Base-by-base conservation (phyloP, 1,140 invertebrate species). In the Drosophila seguyi region DNA sequence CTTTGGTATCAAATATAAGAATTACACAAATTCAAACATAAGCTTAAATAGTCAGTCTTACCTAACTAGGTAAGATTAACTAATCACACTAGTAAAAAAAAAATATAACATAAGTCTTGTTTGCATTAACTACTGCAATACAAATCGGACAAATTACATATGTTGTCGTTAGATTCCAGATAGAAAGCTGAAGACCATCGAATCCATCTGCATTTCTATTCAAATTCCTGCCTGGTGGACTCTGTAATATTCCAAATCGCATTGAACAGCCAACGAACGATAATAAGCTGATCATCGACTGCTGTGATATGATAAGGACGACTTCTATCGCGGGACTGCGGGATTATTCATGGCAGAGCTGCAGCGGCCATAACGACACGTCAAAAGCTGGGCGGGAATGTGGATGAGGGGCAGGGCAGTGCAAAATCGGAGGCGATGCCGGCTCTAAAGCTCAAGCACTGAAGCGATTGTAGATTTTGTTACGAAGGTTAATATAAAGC, bases 391-490 rank as follows among this genome's bases (percentile, higher is more conserved):
- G 59, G 22, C 44, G 53, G 73, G 34, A 41, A 39, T 44, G 58
- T 58, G 47, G 66, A 50, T 20, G 53, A 50, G 45, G 45, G 27
- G 56, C 38, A 45, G 25, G 38, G 72, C 48, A 58, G 47, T 47
- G 38, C 62, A 31, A 45, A 50, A 77, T 77, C 74, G 74, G 62
- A 77, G 74, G 63, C 74, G 74, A 77, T 77, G 74, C 72, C 62
- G 55, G 55, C 41, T 68, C 74, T 53, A 77, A 68, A 77, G 62
- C 73, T 42, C 66, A 56, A 58, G 58, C 66, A 67, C 57, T 85
- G 74, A 41, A 67, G 65, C 73, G 82, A 80, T 77, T 84, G 83
- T 80, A 83, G 83, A 88, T 88, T 87, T 75, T 77, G 75, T 77
- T 65, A 65, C 66, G 71, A 66, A 88, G 56, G 73, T 77, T 77